A percentile compares a stretch with the other conserved stretches of the same genome.
These are phyloP conservation scores for Apamea monoglypha DNA, from an alignment of 2,888 invertebrate genomes.

Conservation along the genomic window DNA sequence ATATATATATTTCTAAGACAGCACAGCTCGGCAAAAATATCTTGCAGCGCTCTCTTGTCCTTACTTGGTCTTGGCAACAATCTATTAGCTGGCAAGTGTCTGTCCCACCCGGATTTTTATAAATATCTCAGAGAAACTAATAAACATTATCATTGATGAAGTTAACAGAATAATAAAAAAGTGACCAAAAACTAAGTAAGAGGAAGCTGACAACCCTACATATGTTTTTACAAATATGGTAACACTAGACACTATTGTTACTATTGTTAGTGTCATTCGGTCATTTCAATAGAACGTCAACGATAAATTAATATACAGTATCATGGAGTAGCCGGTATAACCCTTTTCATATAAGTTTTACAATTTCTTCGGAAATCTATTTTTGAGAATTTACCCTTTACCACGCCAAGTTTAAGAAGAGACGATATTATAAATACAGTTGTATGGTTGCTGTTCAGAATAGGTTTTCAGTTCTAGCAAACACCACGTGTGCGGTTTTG, in stretches of 20 bases:
- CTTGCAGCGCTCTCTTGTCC: too few relatives aligned
- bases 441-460: conserved; percentile 26
- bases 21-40: not conserved
- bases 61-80: not conserved
- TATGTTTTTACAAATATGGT: too few relatives aligned
- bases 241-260: conserved; percentile 36
- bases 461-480: conserved; percentile 41
- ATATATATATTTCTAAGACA: not conserved
- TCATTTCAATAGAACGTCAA: conserved; percentile 58
- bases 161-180: not conserved
- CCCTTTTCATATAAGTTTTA: conserved; percentile 51
- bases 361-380: conserved; percentile 63
- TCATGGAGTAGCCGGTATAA: conserved; percentile 65
- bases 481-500: conserved; percentile 68
- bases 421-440: conserved; percentile 28
- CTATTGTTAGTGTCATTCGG: too few relatives aligned
- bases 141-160: not conserved
- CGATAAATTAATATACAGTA: too few relatives aligned
- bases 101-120: not conserved
- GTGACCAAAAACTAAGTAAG: not conserved
- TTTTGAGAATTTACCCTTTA: conserved; percentile 65
- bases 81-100: not conserved
- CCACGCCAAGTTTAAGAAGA: conserved; percentile 40
- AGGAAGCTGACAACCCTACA: not conserved
- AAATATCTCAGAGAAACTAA: not conserved